Conservation (phyloP, 1,140 invertebrate species). For the Coenobita brevimanus region DNA sequence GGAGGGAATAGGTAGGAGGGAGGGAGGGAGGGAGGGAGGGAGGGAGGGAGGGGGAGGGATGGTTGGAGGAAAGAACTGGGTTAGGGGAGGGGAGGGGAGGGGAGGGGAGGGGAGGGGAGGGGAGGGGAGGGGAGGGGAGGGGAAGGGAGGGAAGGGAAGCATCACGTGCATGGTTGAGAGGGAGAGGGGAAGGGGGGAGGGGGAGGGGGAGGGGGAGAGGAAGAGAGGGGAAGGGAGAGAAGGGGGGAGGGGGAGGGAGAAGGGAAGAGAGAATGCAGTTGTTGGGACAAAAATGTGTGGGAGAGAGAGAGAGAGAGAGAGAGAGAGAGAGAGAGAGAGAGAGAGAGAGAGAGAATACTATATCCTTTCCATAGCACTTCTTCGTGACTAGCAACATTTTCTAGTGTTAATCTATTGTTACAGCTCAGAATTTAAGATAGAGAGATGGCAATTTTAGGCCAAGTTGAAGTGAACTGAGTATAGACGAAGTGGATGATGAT, state of each 20-base stretch:
- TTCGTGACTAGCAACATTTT: too few species aligned
- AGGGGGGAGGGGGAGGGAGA: not conserved
- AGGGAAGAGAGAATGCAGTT: not conserved
- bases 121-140: not conserved
- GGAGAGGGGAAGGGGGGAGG: not conserved
- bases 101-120: constrained; percentile 5
- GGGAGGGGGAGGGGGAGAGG: not conserved
- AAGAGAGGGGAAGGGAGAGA: not conserved
- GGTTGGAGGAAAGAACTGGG: not conserved
- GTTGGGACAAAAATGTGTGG: not conserved
- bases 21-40: not conserved
- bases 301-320: not conserved
- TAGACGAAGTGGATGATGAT: too few species aligned
- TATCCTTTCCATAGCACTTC: too few species aligned
- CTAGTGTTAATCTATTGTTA: too few species aligned
- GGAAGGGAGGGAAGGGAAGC: not conserved
- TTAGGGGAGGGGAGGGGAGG: not conserved
- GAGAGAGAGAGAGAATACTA: too few species aligned
- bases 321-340: not conserved
- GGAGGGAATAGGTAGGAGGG: too few species aligned
- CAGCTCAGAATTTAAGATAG: too few species aligned
- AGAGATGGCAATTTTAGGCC: too few species aligned
- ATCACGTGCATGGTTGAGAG: not conserved
- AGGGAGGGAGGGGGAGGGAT: not conserved
- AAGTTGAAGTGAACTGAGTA: too few species aligned